A percentile compares a stretch with the other conserved stretches of the same genome.
phyloP scores from a whole-genome alignment of 2,888 invertebrate genomes.

The Epinotia bilunana region DNA sequence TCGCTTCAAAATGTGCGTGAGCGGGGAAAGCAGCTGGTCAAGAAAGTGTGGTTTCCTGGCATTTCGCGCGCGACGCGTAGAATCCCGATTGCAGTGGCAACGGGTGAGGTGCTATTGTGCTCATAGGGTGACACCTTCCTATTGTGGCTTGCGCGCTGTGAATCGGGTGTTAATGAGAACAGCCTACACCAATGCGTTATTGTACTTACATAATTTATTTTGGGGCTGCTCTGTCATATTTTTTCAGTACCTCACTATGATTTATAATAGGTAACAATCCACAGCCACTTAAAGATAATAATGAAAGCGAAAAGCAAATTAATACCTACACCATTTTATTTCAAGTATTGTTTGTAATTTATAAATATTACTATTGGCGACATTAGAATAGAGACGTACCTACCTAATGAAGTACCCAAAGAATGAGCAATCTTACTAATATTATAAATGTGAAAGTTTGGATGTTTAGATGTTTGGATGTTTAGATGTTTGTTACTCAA shows the following conservation, averaged over 20 bases:
- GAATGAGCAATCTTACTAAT: no score
- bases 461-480: no score
- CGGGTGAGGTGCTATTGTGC: constrained; percentile 61
- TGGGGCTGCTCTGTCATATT: background rate
- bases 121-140: constrained; percentile 55
- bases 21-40: constrained; percentile 48
- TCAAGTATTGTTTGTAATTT: background rate
- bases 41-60: constrained; percentile 54
- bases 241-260: no score
- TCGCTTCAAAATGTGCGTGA: constrained; percentile 17
- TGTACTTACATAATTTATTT: constrained; percentile 4
- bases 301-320: background rate
- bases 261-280: no score
- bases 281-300: background rate
- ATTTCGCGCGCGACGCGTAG: constrained; percentile 64
- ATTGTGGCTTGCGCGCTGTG: constrained; percentile 43
- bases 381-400: no score
- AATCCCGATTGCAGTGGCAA: constrained; percentile 67
- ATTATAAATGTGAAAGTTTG: no score
- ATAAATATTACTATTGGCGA: no score
- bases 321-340: background rate
- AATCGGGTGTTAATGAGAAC: constrained; percentile 47
- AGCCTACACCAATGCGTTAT: constrained; percentile 5
- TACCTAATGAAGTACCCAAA: no score
- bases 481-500: no score